Percentiles rank a stretch among this genome's conserved stretches.
These are phyloP conservation scores for Rhinichthys klamathensis DNA, from an alignment of 2,113 vertebrate genomes.

Conservation along the genomic window DNA sequence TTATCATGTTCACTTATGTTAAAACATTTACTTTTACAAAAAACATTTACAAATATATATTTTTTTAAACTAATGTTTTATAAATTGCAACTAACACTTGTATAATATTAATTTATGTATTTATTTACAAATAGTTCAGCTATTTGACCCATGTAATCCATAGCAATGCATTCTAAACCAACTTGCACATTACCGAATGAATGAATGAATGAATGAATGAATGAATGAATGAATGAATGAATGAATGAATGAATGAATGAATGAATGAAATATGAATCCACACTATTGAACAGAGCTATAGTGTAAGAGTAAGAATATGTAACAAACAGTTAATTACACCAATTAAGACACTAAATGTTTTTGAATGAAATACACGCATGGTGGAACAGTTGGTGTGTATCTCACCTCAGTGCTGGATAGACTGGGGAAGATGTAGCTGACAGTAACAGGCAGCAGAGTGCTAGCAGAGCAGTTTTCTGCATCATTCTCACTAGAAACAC, in stretches of 20 bases:
- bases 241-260: conserved; percentile 1
- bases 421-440: conserved; percentile 77
- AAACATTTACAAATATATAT: no score
- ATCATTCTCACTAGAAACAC: conserved; percentile 75
- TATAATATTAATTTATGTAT: no score
- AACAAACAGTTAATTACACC: background rate
- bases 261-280: background rate
- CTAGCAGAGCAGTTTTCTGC: conserved; percentile 80
- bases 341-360: background rate
- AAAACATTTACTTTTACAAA: no score
- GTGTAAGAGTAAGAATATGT: background rate
- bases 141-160: no score
- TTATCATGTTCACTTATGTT: no score
- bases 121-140: no score
- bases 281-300: background rate
- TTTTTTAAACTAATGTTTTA: no score
- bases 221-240: no score
- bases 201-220: background rate
- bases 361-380: background rate
- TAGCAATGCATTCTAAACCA: no score
- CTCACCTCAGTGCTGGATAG: conserved; percentile 86
- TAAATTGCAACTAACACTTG: no score
- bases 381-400: background rate
- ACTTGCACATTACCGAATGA: background rate
- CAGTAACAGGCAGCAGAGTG: conserved; percentile 82